Evolutionary conservation across 2,797 vertebrate genomes (phyloP).

Genomic region (Ataeniobius toweri): DNA sequence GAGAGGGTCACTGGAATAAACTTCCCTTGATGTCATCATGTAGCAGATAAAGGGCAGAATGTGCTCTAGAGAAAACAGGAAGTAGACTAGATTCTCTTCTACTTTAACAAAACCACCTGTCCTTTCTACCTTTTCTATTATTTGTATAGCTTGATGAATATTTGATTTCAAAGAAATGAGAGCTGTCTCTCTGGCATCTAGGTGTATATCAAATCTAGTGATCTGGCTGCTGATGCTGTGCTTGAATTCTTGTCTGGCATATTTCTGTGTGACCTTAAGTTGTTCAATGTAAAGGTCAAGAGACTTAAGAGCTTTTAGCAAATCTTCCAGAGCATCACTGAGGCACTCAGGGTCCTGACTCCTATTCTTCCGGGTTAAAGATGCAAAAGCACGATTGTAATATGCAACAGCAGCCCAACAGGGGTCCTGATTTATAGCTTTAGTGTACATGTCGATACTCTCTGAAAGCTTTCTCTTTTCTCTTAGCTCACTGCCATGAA

Average conservation of each 20-base stretch:
- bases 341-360: slow-evolving; percentile 37
- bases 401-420: slow-evolving; percentile 66
- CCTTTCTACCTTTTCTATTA: slow-evolving; percentile 12
- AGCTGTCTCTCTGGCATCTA: neutral
- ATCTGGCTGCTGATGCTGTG: neutral
- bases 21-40: rapidly evolving
- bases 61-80: neutral
- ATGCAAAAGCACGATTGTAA: slow-evolving; percentile 68
- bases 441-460: slow-evolving; percentile 51
- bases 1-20: slow-evolving; percentile 10
- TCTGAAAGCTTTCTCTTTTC: neutral
- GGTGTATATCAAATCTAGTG: slow-evolving; percentile 18
- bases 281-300: slow-evolving; percentile 42
- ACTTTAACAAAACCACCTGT: slow-evolving; percentile 25
- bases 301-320: slow-evolving; percentile 54
- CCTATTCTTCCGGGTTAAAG: slow-evolving; percentile 28
- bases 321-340: slow-evolving; percentile 43
- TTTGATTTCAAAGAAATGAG: slow-evolving; percentile 26
- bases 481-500: slow-evolving; percentile 34
- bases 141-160: slow-evolving; percentile 47
- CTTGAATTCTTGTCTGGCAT: rapidly evolving
- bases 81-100: neutral
- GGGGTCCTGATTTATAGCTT: slow-evolving; percentile 40
- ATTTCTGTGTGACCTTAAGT: neutral
- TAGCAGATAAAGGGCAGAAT: rapidly evolving